Percentiles rank a stretch among this genome's conserved stretches.
Conservation (phyloP, 2,113 vertebrate genomes). For the Semnornis frantzii region DNA sequence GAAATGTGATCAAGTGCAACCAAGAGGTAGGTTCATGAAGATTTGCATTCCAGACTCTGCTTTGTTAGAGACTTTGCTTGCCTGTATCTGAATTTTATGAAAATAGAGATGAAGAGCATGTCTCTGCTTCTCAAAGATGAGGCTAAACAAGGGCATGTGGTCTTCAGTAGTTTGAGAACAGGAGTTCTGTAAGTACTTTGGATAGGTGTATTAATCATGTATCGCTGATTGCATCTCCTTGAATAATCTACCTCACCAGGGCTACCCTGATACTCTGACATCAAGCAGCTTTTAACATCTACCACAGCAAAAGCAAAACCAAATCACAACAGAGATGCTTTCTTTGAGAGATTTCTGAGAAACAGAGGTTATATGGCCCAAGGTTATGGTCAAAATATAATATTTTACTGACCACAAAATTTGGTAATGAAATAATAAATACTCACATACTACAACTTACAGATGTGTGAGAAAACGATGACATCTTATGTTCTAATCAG, state of each 20-base stretch:
- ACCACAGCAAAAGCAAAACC: neutral
- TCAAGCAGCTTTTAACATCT: neutral
- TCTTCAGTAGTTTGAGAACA: neutral
- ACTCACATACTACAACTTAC: neutral
- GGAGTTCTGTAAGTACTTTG: neutral
- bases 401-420: neutral
- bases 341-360: neutral
- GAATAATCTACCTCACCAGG: neutral
- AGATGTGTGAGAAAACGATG: neutral
- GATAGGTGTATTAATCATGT: neutral
- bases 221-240: neutral
- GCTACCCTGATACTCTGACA: neutral
- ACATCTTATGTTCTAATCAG: neutral
- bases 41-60: neutral
- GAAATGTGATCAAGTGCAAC: neutral
- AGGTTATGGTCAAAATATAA: neutral
- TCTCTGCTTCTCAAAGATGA: neutral
- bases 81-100: neutral
- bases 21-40: neutral
- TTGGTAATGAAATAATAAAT: neutral
- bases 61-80: neutral
- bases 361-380: accelerated
- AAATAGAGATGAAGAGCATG: neutral
- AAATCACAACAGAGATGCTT: neutral
- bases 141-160: neutral